Base-by-base conservation (phyloP, 2,888 invertebrate species). In the Mythimna pallens region DNA sequence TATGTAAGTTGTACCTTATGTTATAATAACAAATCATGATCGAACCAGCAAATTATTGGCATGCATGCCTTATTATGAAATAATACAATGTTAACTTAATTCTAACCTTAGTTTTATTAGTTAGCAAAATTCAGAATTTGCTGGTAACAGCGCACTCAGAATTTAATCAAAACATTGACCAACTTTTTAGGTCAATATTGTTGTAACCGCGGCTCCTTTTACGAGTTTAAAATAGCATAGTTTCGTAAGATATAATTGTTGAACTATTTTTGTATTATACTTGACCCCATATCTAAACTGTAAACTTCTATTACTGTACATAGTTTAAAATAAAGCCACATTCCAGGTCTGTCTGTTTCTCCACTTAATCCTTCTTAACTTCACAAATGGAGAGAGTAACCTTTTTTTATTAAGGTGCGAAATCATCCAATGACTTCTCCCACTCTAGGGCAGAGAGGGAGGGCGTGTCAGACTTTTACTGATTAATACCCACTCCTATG, bases 51-150 rank as follows among this genome's bases (percentile, higher is more conserved):
- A 30, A 70, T 70, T 50, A 5, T 62, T 40, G 0, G 20, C 30
- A 76, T 14, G 52, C 5, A 20, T 47, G 20, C 6, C 17, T 3
- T 70, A 43, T 68, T 77, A 17, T 20, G 30, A 62, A 65, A 30
- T 30, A 72, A 17, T 30, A 50, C 17, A 58, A 59, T 52, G 30
- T 71, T 52, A 12, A 67, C 36, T 25, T 25, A 14, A 40, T 65
- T 40, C 30, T n/a, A 30, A 10, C 5, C 12, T 3, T 20, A 43
- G 14, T 12, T 58, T 3, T 58, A 10, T 40, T 34, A 22, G 20
- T 36, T 64, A 8, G 22, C 20, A 8, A 47, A 43, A 54, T 62
- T 30, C n/a, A 9, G 40, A 40, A 36, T 54, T 62, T 20, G 40
- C 5, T 61, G 36, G 62, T 22, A 58, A n/a, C 43, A 54, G n/a